Base-by-base conservation (phyloP, 2,888 invertebrate genomes). In the Achlya flavicornis region DNA sequence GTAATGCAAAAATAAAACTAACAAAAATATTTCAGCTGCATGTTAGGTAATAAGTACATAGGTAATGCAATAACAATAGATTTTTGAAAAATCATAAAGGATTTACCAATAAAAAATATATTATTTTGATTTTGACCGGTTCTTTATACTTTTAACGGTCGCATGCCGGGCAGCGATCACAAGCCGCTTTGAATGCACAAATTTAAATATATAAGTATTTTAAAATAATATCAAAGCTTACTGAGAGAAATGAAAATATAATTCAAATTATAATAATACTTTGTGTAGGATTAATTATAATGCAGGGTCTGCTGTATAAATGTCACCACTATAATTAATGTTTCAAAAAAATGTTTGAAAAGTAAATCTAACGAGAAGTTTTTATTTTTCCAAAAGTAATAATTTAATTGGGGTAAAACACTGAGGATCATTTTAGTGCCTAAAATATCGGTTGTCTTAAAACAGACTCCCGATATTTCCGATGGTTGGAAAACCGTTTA, bases 191-290 rank as follows among this genome's bases (percentile, higher is more conserved):
- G 38, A n/a, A 57, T 57, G 63, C 63, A 63, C 63, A 63, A 63
- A 63, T 38, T 43, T 67, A 70, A 64, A 59, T 67, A 69, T 69
- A 64, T 70, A 71, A 71, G 53, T 71, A 64, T 64, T 62, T 70
- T 69, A 67, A 64, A 69, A 62, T 57, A 63, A 41, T 66, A 67
- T 26, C 59, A 57, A 35, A 57, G 58, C 43, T 62, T 64, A 66
- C 64, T 63, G 66, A 64, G 70, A 71, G 71, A 75, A 76, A 73
- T 77, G 76, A 73, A 74, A 78, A 77, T 75, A 74, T 73, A n/a
- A 74, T 74, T 71, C 62, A 60, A 46, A 67, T 62, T 58, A 58
- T 66, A 60, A 65, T 71, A 26, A 63, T 66, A 68, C 66, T 71
- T 64, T 68, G 70, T 75, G 69, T 64, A 62, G 66, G 71, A 74